Evolutionary conservation across 2,113 vertebrate species (phyloP), one percentile per base, ranked within the genome.

Genomic region (Clinocottus analis): DNA sequence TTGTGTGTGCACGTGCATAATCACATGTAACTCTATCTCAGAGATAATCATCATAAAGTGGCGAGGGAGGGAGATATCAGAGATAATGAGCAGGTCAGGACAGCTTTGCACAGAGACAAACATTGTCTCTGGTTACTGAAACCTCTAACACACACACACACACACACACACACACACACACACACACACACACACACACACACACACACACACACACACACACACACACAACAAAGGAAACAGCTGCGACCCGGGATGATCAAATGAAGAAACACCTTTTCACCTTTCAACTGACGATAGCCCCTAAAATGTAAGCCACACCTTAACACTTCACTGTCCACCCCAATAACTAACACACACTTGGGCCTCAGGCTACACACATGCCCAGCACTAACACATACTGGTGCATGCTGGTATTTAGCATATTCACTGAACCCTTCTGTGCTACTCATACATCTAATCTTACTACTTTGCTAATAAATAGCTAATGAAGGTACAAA

Each of bases 61-160:
- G n/a, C n/a, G 37, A 77, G 33, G 37, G 27, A 72, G 71, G 45
- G 33, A 51, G 37, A 82, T 56, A 81, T 85, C 53, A 76, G 41
- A 82, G 63, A 61, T 63, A 66, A 83, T 66, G 81, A 87, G 86
- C n/a, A n/a, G 68, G 87, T 84, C 82, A 85, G 31, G 29, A 59
- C 49, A 75, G 75, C 49, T 83, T 83, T 60, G 56, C 63, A 51
- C 21, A 9, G 51, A 76, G 16, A 77, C 39, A 63, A 47, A 75
- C 60, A 75, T 23, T 37, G 55, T 63, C 69, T 91, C 76, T 61
- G 61, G 83, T 92, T 92, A 92, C 89, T 89, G 70, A 7, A 75
- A n/a, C 37, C 29, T 39, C 23, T 7, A 47, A 59, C 43, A 51
- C 60, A 84, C 33, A 35, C 4, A 31, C 29, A 35, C 33, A 35